Conservation (phyloP, 2,113 vertebrate genomes). For the Tachysurus fulvidraco region DNA sequence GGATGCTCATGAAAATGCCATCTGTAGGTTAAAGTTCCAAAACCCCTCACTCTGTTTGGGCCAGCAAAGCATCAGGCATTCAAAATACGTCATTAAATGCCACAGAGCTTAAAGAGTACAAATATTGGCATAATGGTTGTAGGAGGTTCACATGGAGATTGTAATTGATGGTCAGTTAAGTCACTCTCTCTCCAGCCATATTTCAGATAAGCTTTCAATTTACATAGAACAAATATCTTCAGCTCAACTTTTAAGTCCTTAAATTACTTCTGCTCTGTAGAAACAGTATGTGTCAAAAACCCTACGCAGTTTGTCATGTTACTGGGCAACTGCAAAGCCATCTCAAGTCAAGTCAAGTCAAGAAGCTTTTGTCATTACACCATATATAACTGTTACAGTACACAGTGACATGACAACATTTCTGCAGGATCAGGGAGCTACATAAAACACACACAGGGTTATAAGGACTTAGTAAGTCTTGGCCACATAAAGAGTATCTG, state of each 20-base stretch:
- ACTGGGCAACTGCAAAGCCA: not conserved
- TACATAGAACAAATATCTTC: not conserved
- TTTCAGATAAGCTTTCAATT: constrained; percentile 23
- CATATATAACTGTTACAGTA: too few species aligned
- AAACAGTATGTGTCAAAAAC: not conserved
- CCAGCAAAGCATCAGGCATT: constrained; percentile 42
- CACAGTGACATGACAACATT: too few species aligned
- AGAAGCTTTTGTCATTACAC: too few species aligned
- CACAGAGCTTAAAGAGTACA: constrained; percentile 54
- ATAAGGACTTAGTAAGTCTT: too few species aligned
- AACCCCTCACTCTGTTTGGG: constrained; percentile 32
- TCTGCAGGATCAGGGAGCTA: too few species aligned
- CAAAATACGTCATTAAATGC: constrained; percentile 40
- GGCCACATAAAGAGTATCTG: too few species aligned
- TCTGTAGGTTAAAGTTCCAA: not conserved
- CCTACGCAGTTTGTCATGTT: not conserved
- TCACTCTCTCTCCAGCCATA: not conserved
- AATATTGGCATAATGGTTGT: constrained; percentile 48
- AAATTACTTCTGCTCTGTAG: not conserved
- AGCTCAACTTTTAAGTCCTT: not conserved
- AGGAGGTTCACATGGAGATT: constrained; percentile 1
- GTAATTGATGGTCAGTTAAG: constrained; percentile 13
- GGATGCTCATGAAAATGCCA: not conserved
- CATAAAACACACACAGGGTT: too few species aligned
- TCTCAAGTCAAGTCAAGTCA: too few species aligned